A percentile compares a stretch with the other conserved stretches of the same genome.
Evolutionary conservation across 1,140 invertebrate genomes (phyloP).

Genomic region (Parasteatoda tepidariorum): DNA sequence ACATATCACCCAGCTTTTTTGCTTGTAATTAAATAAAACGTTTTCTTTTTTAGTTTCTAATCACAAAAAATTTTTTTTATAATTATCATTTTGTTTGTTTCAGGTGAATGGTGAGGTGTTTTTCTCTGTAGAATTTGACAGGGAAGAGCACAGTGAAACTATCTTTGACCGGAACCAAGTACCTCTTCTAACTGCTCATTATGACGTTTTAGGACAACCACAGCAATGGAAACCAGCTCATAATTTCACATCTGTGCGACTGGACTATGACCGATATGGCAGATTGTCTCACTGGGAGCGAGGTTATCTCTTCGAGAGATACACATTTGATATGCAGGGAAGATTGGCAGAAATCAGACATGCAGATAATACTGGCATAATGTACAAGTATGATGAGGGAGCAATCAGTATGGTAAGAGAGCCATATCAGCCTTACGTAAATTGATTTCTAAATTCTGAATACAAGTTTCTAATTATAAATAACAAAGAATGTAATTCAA

Average conservation of each 20-base stretch:
- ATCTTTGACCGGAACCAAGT: conserved; percentile 86
- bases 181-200: conserved; percentile 85
- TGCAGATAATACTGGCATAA: conserved; percentile 78
- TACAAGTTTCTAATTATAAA: too few species aligned
- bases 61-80: background rate
- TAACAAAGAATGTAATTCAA: too few species aligned
- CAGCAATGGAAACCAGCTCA: conserved; percentile 68
- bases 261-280: conserved; percentile 77
- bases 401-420: conserved; percentile 69
- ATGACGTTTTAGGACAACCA: conserved; percentile 87
- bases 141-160: conserved; percentile 85
- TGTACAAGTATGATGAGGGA: conserved; percentile 84
- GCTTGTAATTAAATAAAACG: too few species aligned
- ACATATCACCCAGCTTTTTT: too few species aligned
- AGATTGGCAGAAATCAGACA: conserved; percentile 84
- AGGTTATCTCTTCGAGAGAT: conserved; percentile 85
- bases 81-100: background rate
- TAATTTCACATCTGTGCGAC: conserved; percentile 67
- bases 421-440: too few species aligned
- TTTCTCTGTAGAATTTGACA: conserved; percentile 90
- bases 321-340: conserved; percentile 87
- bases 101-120: conserved; percentile 77
- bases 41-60: too few species aligned
- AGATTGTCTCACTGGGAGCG: conserved; percentile 92
- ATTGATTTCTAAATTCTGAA: too few species aligned